Conservation (phyloP, 2,888 invertebrate species). For the Morinoia aosen region DNA sequence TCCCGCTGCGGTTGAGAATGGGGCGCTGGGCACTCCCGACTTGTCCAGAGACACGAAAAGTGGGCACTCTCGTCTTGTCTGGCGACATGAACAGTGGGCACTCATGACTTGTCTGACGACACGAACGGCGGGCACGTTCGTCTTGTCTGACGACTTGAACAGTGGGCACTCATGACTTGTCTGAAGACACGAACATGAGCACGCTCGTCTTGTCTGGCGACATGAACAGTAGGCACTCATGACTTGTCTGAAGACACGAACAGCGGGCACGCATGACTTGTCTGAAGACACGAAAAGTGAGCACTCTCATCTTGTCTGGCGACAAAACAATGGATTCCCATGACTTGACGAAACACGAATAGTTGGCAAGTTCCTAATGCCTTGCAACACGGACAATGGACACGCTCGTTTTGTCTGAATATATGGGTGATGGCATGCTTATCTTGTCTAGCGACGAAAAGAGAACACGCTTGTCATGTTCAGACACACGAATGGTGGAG, state of each 20-base stretch:
- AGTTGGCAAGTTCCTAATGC: too few species aligned
- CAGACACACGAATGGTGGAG: too few species aligned
- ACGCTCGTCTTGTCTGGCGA: neutral
- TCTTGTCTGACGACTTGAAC: neutral
- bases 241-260: too few species aligned
- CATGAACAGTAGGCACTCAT: neutral
- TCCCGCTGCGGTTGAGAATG: conserved; percentile 31
- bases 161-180: neutral
- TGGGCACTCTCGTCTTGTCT: conserved; percentile 26
- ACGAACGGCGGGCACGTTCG: neutral
- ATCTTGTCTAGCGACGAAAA: too few species aligned
- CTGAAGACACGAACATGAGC: neutral
- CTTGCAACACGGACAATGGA: too few species aligned
- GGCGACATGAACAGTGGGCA: neutral
- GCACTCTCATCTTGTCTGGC: neutral
- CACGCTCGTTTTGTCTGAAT: too few species aligned
- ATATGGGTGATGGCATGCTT: too few species aligned
- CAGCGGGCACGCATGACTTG: too few species aligned
- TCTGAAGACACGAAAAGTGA: neutral
- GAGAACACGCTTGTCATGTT: too few species aligned
- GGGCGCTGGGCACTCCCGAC: conserved; percentile 29
- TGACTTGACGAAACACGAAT: too few species aligned
- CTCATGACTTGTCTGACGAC: neutral
- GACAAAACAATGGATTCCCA: too few species aligned
- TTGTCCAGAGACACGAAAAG: conserved; percentile 14